phyloP scores from a whole-genome alignment of 2,113 vertebrate genomes.

The Syngnathus typhle region DNA sequence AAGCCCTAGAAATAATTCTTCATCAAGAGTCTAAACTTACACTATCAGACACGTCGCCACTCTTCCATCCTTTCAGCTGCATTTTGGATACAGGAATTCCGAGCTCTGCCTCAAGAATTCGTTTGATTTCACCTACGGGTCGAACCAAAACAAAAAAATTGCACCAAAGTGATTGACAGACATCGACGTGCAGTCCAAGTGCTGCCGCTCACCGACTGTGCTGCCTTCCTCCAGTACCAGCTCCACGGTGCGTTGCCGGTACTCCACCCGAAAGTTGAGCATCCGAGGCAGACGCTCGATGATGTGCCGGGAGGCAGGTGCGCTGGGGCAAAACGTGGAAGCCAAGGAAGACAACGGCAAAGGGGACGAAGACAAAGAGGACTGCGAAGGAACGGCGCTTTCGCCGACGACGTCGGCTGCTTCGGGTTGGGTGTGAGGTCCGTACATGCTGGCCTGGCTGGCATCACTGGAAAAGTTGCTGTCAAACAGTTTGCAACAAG shows the following conservation, averaged over 20 bases:
- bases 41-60: constrained; percentile 90
- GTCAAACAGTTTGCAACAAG: constrained; percentile 17
- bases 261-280: constrained; percentile 95
- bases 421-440: constrained; percentile 63
- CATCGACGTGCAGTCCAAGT: background rate
- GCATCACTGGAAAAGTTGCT: constrained; percentile 81
- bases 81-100: constrained; percentile 92
- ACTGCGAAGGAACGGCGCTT: constrained; percentile 49
- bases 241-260: constrained; percentile 88
- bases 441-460: constrained; percentile 68
- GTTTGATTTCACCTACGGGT: constrained; percentile 87
- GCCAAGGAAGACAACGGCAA: constrained; percentile 74
- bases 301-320: constrained; percentile 84
- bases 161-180: background rate
- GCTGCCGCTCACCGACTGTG: constrained; percentile 81
- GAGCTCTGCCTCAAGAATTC: constrained; percentile 91
- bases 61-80: constrained; percentile 98
- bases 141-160: background rate
- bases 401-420: constrained; percentile 52
- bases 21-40: constrained; percentile 73
- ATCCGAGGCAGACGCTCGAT: constrained; percentile 92
- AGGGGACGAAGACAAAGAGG: constrained; percentile 64
- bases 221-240: constrained; percentile 93
- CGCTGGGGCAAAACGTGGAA: constrained; percentile 85
- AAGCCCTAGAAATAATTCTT: background rate